Evolutionary conservation across 2,888 invertebrate genomes (phyloP), one percentile per base, ranked within the genome.

Genomic region (Panopea generosa): DNA sequence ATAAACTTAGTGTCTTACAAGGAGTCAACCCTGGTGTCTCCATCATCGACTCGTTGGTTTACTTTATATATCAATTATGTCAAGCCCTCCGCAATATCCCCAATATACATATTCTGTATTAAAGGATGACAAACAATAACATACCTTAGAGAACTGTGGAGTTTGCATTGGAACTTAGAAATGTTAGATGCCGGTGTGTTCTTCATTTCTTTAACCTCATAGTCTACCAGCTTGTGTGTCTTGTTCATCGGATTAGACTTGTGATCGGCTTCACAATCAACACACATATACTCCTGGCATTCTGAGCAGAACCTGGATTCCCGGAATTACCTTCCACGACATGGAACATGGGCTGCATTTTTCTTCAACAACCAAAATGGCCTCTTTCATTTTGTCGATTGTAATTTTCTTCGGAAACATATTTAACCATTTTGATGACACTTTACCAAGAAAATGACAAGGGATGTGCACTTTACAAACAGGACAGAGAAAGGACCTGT

Each of bases 141-240:
- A 45, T 68, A 77, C 77, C 77, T 57, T 27, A 77, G 26, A 24
- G 57, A 62, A 24, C 49, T 73, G 45, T 73, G 72, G 4, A 40
- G 16, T 29, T 77, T 77, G 47, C 80, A 80, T 20, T 76, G 63
- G 38, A 80, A 80, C 22, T 76, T 76, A 0, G 80, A 72, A 18
- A 80, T 76, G 56, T 76, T 76, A 1, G 76, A 60, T 11, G 62
- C 69, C 2, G 80, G 73, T 6, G 67, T 73, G 7, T 62, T 69
- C 49, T 76, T 76, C 69, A 80, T 73, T 43, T 76, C 69, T n/a
- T 73, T 76, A 2, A 80, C 63, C 38, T 72, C 63, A 61, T 80
- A 80, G 9, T 76, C 65, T 4, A 76, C 65, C 6, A 63, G 24
- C 11, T 52, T 50, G 50, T 80, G 80, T 1, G 7, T 22, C 24